Conservation (phyloP, 1,140 invertebrate species). For the Trichoplusia ni region DNA sequence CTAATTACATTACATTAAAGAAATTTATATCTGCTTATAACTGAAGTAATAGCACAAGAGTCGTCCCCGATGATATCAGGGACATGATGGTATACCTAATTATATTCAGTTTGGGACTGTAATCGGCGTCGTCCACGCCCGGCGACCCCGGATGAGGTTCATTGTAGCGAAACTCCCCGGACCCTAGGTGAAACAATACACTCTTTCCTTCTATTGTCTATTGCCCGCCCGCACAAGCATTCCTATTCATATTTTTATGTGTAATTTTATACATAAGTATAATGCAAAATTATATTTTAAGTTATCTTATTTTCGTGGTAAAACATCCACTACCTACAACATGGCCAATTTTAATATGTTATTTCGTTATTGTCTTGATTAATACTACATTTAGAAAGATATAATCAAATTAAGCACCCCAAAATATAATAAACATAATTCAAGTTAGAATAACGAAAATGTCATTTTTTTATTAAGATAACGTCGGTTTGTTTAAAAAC, state of each 20-base stretch:
- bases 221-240: slow-evolving; percentile 29
- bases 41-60: too few species aligned
- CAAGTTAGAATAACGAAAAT: slow-evolving; percentile 47
- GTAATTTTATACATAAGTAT: slow-evolving; percentile 13
- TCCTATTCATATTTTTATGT: slow-evolving; percentile 23
- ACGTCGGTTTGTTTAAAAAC: slow-evolving; percentile 56
- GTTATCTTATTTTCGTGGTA: neutral
- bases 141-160: slow-evolving; percentile 73
- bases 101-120: slow-evolving; percentile 29
- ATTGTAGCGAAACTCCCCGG: slow-evolving; percentile 80
- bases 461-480: slow-evolving; percentile 58
- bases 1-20: too few species aligned
- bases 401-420: slow-evolving; percentile 40
- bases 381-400: slow-evolving; percentile 24
- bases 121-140: slow-evolving; percentile 35
- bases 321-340: too few species aligned
- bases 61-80: slow-evolving; percentile 8
- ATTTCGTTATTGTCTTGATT: neutral
- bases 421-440: slow-evolving; percentile 38
- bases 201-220: slow-evolving; percentile 76
- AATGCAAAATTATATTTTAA: slow-evolving; percentile 17
- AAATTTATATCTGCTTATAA: too few species aligned
- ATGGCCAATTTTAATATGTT: neutral
- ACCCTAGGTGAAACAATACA: slow-evolving; percentile 70
- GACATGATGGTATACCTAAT: slow-evolving; percentile 24